A percentile compares a stretch with the other conserved stretches of the same genome.
Conservation (phyloP, 2,113 vertebrate genomes). For the Riparia riparia region DNA sequence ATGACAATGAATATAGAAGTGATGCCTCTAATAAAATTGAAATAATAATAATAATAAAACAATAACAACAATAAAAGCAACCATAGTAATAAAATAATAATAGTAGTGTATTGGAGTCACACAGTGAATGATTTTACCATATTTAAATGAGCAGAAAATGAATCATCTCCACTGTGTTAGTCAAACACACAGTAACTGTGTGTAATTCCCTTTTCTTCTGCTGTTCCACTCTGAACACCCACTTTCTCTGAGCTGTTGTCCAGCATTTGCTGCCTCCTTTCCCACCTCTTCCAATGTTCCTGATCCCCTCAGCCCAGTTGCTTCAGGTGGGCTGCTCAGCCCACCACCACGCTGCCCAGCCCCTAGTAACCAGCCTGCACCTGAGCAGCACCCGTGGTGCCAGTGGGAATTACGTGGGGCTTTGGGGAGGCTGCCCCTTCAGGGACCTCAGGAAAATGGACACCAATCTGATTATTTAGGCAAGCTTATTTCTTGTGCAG, state of each 20-base stretch:
- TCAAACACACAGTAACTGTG: not conserved
- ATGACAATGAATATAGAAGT: not conserved
- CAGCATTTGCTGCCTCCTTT: not conserved
- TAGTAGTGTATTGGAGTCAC: not conserved
- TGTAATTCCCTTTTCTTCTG: not conserved
- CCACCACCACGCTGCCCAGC: accelerated
- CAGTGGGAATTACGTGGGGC: not conserved
- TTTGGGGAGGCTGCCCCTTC: not conserved
- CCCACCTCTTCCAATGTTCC: not conserved
- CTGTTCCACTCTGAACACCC: not conserved
- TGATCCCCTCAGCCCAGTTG: not conserved
- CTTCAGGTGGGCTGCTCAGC: not conserved
- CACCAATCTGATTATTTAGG: not conserved
- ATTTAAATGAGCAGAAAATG: not conserved
- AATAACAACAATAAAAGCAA: not conserved
- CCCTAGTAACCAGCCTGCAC: not conserved
- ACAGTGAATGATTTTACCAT: not conserved
- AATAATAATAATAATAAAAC: not conserved
- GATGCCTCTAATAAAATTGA: not conserved
- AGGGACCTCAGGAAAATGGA: not conserved
- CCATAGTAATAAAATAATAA: not conserved
- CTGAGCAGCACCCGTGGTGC: not conserved
- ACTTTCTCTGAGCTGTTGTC: not conserved
- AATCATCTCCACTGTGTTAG: not conserved
- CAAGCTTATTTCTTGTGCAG: not conserved